Conservation (phyloP, 2,113 vertebrate genomes). For the Calidris pugnax region DNA sequence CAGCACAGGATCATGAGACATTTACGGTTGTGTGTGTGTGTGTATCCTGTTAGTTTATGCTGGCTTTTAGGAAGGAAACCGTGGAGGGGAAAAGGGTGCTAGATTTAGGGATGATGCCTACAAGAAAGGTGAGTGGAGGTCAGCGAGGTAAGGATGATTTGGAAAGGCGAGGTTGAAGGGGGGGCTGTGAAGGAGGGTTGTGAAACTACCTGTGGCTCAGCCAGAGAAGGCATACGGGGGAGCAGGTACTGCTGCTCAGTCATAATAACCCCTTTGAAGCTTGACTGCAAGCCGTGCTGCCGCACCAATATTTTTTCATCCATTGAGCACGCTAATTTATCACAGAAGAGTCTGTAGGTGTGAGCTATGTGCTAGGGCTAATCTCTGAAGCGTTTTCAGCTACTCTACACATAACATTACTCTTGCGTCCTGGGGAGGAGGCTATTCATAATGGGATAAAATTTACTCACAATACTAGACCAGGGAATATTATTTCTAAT, state of each 20-base stretch:
- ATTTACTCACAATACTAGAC: conserved; percentile 43
- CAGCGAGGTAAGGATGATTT: background rate
- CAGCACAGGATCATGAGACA: background rate
- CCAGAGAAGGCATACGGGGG: background rate
- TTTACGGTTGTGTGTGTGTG: background rate
- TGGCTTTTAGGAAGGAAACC: background rate
- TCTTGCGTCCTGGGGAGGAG: background rate
- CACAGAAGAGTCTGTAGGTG: conserved; percentile 35
- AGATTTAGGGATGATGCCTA: background rate
- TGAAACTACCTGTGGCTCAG: background rate
- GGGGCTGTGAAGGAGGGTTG: background rate
- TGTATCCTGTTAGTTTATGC: background rate
- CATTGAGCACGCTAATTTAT: conserved; percentile 48
- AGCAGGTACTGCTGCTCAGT: conserved; percentile 16
- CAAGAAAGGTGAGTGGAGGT: background rate
- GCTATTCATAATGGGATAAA: conserved; percentile 44
- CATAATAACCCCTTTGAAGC: conserved; percentile 50
- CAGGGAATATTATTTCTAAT: conserved; percentile 43
- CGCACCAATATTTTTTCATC: conserved; percentile 40
- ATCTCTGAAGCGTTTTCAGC: conserved; percentile 53
- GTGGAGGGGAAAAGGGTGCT: background rate
- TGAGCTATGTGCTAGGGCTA: conserved; percentile 37
- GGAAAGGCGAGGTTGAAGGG: background rate
- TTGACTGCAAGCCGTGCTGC: conserved; percentile 29
- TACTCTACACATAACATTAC: conserved; percentile 9